Conservation (phyloP, 2,113 vertebrate species). For the Vimba vimba region DNA sequence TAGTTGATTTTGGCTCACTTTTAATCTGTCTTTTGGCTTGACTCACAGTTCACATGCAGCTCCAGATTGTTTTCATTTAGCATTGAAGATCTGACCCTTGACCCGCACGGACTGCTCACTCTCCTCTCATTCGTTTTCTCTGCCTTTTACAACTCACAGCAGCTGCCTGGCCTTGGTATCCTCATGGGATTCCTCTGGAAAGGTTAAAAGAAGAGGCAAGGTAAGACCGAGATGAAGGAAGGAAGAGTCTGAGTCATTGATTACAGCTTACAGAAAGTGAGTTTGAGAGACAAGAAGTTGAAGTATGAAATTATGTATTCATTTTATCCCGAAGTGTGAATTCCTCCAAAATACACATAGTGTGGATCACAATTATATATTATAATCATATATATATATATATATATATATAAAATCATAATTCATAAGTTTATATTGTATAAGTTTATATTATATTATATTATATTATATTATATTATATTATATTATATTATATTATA, state of each 20-base stretch:
- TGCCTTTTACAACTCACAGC: constrained; percentile 66
- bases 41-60: constrained; percentile 52
- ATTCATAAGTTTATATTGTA: neutral
- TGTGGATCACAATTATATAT: neutral
- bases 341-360: neutral
- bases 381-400: too few species aligned
- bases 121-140: constrained; percentile 64
- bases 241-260: neutral
- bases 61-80: constrained; percentile 77
- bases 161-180: constrained; percentile 71
- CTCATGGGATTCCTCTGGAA: constrained; percentile 62
- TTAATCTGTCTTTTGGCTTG: constrained; percentile 46
- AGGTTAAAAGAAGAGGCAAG: constrained; percentile 33
- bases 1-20: constrained; percentile 23
- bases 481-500: neutral
- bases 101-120: constrained; percentile 56
- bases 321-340: too few species aligned
- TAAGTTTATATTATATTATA: too few species aligned
- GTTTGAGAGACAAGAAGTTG: neutral
- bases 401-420: too few species aligned
- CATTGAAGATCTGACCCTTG: constrained; percentile 61
- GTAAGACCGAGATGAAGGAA: neutral
- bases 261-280: neutral
- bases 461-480: too few species aligned
- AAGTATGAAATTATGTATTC: neutral